phyloP scores from a whole-genome alignment of 30 jellyfish, hydroid and myxozoan species.

The Aurelia aurita complex sp. Pacific region DNA sequence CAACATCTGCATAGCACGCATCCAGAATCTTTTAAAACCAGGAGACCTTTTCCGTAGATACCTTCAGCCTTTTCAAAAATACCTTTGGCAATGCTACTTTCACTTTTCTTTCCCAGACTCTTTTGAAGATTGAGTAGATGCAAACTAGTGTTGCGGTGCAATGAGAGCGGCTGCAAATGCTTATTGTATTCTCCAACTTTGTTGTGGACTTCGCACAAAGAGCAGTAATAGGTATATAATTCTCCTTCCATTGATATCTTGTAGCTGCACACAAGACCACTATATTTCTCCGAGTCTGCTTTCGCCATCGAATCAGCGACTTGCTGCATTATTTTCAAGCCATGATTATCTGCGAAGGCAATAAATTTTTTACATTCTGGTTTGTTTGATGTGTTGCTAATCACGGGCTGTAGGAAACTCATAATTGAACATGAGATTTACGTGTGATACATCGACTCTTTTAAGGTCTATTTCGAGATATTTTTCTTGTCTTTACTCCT shows the following conservation, averaged over 20 bases:
- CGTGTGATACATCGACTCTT: no score
- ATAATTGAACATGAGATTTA: no score
- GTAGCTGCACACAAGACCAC: constrained; percentile 26
- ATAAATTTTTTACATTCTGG: no score
- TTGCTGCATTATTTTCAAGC: constrained; percentile 17
- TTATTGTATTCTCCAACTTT: neutral
- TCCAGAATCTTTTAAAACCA: no score
- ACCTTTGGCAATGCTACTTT: constrained; percentile 24
- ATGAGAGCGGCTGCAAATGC: constrained; percentile 24
- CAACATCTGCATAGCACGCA: no score
- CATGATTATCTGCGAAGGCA: no score
- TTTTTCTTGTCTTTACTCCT: no score
- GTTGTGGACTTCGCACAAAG: neutral
- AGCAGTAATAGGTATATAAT: neutral
- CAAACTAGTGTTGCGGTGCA: constrained; percentile 20
- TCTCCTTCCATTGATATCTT: constrained; percentile 18
- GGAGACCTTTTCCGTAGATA: neutral
- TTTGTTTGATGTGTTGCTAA: no score
- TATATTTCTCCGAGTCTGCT: constrained; percentile 16
- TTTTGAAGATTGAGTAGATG: constrained; percentile 13
- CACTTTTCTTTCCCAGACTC: constrained; percentile 18
- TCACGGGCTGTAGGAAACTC: no score
- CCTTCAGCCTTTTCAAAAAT: constrained; percentile 23
- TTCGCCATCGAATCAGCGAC: constrained; percentile 8
- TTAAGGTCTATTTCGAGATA: no score